These are phyloP conservation scores for Strigops habroptila DNA, from an alignment of 2,113 vertebrate genomes.

Conservation along the genomic window DNA sequence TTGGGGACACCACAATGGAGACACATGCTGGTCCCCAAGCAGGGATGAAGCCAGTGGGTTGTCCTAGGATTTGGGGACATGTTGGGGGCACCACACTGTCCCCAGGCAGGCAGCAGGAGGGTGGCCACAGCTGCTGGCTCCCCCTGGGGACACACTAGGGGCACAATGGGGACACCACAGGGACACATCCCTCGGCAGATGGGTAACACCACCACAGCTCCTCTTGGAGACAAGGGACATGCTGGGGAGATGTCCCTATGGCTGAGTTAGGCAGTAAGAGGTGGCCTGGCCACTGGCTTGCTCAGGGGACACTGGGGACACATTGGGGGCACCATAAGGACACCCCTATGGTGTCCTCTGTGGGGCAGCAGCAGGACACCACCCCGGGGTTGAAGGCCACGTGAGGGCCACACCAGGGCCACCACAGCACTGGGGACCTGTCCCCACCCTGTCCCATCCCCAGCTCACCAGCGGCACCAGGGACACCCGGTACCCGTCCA, in stretches of 20 bases:
- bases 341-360: not conserved
- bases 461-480: slow-evolving; percentile 11
- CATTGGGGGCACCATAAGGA: rapidly evolving
- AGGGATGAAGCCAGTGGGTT: not conserved
- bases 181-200: no score
- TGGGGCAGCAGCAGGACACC: not conserved
- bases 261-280: not conserved
- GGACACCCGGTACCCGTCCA: not conserved
- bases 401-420: not conserved
- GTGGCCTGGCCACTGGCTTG: not conserved
- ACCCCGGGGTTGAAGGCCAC: not conserved
- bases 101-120: not conserved
- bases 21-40: not conserved
- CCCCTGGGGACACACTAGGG: not conserved
- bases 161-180: not conserved
- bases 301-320: not conserved
- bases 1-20: not conserved
- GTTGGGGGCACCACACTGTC: not conserved
- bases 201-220: no score
- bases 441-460: not conserved
- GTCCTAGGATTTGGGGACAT: not conserved
- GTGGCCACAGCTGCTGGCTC: no score
- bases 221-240: not conserved
- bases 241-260: not conserved
- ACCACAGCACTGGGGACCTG: not conserved